Base-by-base conservation (phyloP, 2,113 vertebrate species). In the Empidonax alnorum region DNA sequence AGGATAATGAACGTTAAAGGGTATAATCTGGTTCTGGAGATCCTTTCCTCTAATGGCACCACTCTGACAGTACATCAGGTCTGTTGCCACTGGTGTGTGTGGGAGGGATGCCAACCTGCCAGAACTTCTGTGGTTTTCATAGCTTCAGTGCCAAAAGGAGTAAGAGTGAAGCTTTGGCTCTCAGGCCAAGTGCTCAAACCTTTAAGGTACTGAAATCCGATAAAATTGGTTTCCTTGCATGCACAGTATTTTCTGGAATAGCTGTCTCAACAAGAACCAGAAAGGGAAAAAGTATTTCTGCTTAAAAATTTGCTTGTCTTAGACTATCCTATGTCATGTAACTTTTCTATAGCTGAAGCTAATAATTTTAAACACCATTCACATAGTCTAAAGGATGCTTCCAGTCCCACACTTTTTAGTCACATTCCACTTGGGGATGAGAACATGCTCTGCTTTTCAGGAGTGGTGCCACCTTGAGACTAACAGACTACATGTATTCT, bases 1-100 rank as follows among this genome's bases (percentile, higher is more conserved):
- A 80, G 37, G 71, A 35, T 30, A 53, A 21, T 0, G 0, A 33
- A 63, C 27, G 4, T 56, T 84, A 52, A 79, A 67, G 1, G 3
- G 12, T 33, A 66, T 53, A 31, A 55, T 16, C 23, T 63, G 30
- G 4, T 20, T 71, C 49, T 75, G 58, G 25, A 89, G 37, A 85
- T 63, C 28, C 22, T 61, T 66, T 58, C 14, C 44, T 83, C 17
- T 75, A 68, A 12, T 0, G 1, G n/a, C 46, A 53, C 39, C 46
- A 35, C 62, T 35, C n/a, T 0, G 2, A 44, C n/a, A 14, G 25
- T 33, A 6, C 15, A 25, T 37, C 9, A 18, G 65, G 7, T 20
- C n/a, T 53, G 21, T 1, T 13, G 39, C 35, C 50, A 59, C 39
- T 0, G 3, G 14, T 14, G 7, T 5, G 42, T 16, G 25, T 10